phyloP scores from a whole-genome alignment of 2,888 invertebrate species.

The Heliconius sara region DNA sequence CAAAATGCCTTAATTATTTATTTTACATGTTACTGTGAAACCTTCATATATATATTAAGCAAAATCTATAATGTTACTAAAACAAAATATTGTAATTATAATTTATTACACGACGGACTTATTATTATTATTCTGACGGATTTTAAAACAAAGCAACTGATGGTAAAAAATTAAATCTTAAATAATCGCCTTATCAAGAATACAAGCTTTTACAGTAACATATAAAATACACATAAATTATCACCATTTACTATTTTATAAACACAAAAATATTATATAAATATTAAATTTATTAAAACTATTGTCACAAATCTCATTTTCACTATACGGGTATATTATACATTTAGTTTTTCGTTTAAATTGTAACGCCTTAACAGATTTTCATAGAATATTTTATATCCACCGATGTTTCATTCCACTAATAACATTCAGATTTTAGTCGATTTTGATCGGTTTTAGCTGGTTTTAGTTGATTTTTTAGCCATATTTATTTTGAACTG shows the following conservation, averaged over 20 bases:
- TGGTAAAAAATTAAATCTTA: no score
- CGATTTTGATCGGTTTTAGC: slow-evolving; percentile 8
- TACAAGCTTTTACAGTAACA: neutral
- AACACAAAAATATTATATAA: neutral
- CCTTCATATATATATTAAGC: neutral
- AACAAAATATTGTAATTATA: no score
- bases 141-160: no score
- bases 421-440: slow-evolving; percentile 46
- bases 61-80: no score
- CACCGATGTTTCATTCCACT: slow-evolving; percentile 63
- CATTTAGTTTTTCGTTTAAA: neutral
- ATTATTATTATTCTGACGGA: no score
- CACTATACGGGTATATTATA: slow-evolving; percentile 5
- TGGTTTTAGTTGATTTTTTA: slow-evolving; percentile 20
- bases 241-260: neutral
- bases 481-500: slow-evolving; percentile 54
- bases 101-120: no score
- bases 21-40: neutral
- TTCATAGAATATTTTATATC: slow-evolving; percentile 61
- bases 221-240: neutral
- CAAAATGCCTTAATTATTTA: slow-evolving; percentile 16
- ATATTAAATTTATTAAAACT: slow-evolving; percentile 3
- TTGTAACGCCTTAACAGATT: slow-evolving; percentile 6
- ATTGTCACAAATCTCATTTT: slow-evolving; percentile 3
- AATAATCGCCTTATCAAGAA: neutral